These are phyloP conservation scores for Anarsia innoxiella DNA, from an alignment of 2,888 invertebrate species.

Conservation along the genomic window DNA sequence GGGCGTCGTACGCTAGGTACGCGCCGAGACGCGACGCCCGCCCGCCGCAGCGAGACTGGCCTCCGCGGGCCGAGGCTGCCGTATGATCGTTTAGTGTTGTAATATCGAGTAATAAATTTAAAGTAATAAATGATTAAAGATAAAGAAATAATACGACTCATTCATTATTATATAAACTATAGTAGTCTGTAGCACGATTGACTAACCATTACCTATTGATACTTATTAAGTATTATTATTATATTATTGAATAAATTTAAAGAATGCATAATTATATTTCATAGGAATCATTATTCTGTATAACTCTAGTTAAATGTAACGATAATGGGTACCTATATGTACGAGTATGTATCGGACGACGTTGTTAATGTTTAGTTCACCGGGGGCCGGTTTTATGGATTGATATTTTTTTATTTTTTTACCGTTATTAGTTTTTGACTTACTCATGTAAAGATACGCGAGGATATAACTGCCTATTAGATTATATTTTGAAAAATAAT, in stretches of 20 bases:
- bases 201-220: constrained; percentile 75
- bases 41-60: constrained; percentile 2
- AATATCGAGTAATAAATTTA: constrained; percentile 66
- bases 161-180: constrained; percentile 71
- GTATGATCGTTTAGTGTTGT: constrained; percentile 67
- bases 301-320: constrained; percentile 76
- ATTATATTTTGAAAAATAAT: constrained; percentile 74
- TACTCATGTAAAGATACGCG: constrained; percentile 66
- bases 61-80: constrained; percentile 60
- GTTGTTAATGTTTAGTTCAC: constrained; percentile 55
- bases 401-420: constrained; percentile 76
- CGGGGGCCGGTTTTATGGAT: constrained; percentile 69
- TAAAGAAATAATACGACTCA: constrained; percentile 71
- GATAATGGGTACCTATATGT: constrained; percentile 58
- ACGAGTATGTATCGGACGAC: constrained; percentile 53
- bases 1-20: no score
- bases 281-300: constrained; percentile 77
- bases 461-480: constrained; percentile 72
- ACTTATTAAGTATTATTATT: constrained; percentile 76
- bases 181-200: constrained; percentile 71
- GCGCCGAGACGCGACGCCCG: constrained; percentile 3
- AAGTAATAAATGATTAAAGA: constrained; percentile 59
- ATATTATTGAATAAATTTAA: constrained; percentile 75
- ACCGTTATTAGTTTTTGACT: constrained; percentile 73
- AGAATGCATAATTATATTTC: constrained; percentile 76